Base-by-base conservation (phyloP, 2,888 invertebrate species). In the Orthonychiurus folsomi region DNA sequence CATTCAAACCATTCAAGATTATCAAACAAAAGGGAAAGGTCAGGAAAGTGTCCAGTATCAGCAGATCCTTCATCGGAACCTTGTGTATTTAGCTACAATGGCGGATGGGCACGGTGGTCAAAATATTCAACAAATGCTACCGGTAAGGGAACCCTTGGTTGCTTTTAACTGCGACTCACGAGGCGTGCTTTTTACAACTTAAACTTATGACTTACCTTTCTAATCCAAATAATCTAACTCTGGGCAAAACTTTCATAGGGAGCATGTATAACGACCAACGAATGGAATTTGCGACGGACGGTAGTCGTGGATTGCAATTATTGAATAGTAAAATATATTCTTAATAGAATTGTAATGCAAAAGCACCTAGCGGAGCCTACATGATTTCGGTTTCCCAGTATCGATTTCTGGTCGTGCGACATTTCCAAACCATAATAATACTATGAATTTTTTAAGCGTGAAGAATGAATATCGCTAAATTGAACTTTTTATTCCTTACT, bases 1-100 rank as follows among this genome's bases (percentile, higher is more conserved):
- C 54, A 96, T 97, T 74, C 93, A 95, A 81, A 92, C 93, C 9
- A 95, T 97, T 75, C 90, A 93, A 78, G 96, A 97, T 73, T 95
- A 88, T 79, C 96, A 97, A 80, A 89, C 86, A 70, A 93, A 93
- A 81, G 96, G 95, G 65, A 94, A 94, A 78, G 82, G 87, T 23
- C 86, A 89, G 78, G 95, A 96, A 81, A 92, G 92, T 76, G 84
- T 91, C 77, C 92, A 92, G 80, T 84, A 92, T 77, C 95, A 96
- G 77, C 91, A 94, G 78, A 85, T 91, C 67, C 80, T 99, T 68
- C 97, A 99, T 76, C 82, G 95, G 70, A 99, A 99, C 80, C 82
- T 99, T 66, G 91, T 96, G 0, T 96, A 94, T 78, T 81, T 99
- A 73, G 95, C 96, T 9, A 92, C 93, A 26, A 84, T 97, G 65